Base-by-base conservation (phyloP, 1,140 invertebrate species). In the Globodera ellingtonae region DNA sequence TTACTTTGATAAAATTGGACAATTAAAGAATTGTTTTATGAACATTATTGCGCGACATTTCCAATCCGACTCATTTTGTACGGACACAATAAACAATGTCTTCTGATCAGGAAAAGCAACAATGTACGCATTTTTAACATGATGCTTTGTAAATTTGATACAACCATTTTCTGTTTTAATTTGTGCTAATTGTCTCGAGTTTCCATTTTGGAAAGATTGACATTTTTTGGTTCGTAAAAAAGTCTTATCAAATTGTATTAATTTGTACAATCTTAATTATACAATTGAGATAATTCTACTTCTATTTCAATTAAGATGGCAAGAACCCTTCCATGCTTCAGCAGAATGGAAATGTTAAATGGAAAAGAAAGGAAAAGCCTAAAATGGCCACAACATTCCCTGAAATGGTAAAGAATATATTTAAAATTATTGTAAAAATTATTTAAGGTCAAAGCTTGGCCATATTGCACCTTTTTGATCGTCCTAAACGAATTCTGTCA, bases 381-480 rank as follows among this genome's bases (percentile, higher is more conserved):
- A 66, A 66, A 46, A 78, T 78, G 76, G 76, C 76, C 50, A 48
- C 35, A 24, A 69, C 76, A 6, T 78, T 56, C 21, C 13, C 76
- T 8, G 76, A 78, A 72, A 78, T 78, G 76, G 67, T 70, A 47
- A 10, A 10, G 13, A 62, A 18, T 62, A 4, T n/a, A 52, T 52
- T 15, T 62, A 44, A 44, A 72, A 35, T 7, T 3, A 4, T 72
- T 21, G 8, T 0, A 21, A 8, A 50, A 44, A 35, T 72, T 44
- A 73, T 24, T 74, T 50, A 50, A 52, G 24, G 81, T 75, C 47
- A 79, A 75, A 50, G 73, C 56, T n/a, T 84, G 83, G 83, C 83
- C 83, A 7, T 81, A 83, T 9, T 69, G 47, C 2, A 83, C 83
- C 21, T 72, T 83, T 56, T 72, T 79, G n/a, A 84, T 84, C 69